Evolutionary conservation across 2,113 vertebrate species (phyloP).

Genomic region (Callaeas wilsoni): DNA sequence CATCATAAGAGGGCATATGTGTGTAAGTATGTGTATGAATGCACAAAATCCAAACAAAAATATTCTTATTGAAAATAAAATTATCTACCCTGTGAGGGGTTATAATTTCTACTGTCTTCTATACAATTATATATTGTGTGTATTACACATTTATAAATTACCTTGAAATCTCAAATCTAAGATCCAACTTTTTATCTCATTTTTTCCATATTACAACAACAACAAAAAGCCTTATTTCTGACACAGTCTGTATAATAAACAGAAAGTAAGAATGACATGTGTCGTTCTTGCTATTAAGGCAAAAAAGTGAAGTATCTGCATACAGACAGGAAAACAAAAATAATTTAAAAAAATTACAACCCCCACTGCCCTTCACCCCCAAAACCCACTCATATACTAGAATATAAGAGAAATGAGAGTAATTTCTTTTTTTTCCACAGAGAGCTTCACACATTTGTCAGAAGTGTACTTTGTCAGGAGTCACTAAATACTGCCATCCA

Average conservation of each 20-base stretch:
- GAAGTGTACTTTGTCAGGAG: not conserved
- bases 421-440: not conserved
- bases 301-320: not conserved
- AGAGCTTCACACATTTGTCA: not conserved
- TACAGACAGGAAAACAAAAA: not conserved
- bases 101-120: not conserved
- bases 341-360: not conserved
- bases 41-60: not conserved
- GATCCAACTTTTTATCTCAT: not conserved
- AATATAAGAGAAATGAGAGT: not conserved
- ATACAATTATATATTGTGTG: not conserved
- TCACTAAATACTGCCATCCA: not conserved
- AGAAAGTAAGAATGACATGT: not conserved
- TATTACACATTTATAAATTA: not conserved
- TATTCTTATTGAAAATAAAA: not conserved
- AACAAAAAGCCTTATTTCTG: not conserved
- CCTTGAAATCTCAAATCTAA: not conserved
- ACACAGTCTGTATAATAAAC: not conserved
- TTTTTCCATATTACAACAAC: not conserved
- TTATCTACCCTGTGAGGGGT: not conserved
- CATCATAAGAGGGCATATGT: fast-evolving
- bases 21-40: not conserved
- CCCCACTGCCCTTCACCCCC: not conserved
- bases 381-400: not conserved
- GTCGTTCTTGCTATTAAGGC: not conserved